Conservation (phyloP, 2,888 invertebrate genomes). For the Diplolepis rosae region DNA sequence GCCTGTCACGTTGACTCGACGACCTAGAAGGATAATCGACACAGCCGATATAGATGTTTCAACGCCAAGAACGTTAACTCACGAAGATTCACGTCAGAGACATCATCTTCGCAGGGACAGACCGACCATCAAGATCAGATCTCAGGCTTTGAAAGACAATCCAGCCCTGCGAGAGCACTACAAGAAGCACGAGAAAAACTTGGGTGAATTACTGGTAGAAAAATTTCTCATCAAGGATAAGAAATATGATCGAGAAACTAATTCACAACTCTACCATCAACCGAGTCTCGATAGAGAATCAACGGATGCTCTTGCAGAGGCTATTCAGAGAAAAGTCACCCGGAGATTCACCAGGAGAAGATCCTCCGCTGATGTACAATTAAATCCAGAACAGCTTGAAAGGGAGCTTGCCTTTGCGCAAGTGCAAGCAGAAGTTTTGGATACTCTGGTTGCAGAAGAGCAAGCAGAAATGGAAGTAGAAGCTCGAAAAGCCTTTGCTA, state of each 20-base stretch:
- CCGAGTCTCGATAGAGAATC: slow-evolving; percentile 49
- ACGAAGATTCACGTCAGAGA: slow-evolving; percentile 55
- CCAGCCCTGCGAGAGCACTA: slow-evolving; percentile 70
- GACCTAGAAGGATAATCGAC: slow-evolving; percentile 83
- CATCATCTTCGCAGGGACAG: slow-evolving; percentile 64
- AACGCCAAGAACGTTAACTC: slow-evolving; percentile 66
- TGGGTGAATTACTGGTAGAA: slow-evolving; percentile 85
- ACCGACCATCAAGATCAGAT: slow-evolving; percentile 70
- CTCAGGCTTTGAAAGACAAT: slow-evolving; percentile 71
- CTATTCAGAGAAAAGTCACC: slow-evolving; percentile 62
- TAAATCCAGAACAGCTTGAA: slow-evolving; percentile 65
- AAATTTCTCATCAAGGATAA: slow-evolving; percentile 82
- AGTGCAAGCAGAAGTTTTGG: slow-evolving; percentile 68
- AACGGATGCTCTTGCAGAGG: slow-evolving; percentile 55
- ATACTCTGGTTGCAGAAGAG: slow-evolving; percentile 69
- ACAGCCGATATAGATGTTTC: slow-evolving; percentile 92
- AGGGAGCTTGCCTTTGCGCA: slow-evolving; percentile 65
- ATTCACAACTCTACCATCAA: slow-evolving; percentile 55
- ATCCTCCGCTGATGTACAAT: slow-evolving; percentile 65
- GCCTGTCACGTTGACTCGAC: slow-evolving; percentile 70
- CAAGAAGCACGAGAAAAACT: slow-evolving; percentile 78
- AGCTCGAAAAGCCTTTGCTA: slow-evolving; percentile 57
- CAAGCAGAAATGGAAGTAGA: slow-evolving; percentile 69
- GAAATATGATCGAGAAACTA: slow-evolving; percentile 61
- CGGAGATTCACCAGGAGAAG: slow-evolving; percentile 66